Base-by-base conservation (phyloP, 2,888 invertebrate species). In the Nomada goodeniana region DNA sequence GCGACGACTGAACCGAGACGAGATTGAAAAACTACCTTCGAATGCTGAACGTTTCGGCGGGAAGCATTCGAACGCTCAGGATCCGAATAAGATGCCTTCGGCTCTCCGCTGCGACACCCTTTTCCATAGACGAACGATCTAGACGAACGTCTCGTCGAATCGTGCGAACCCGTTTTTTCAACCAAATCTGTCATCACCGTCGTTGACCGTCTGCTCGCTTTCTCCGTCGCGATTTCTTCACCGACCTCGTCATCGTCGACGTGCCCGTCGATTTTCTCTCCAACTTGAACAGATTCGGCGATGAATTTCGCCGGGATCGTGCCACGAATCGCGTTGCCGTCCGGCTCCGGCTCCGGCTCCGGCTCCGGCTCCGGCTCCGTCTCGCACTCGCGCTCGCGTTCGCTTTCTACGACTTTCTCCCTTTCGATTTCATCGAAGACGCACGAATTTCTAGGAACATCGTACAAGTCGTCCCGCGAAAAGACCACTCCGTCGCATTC, bases 61-160 rank as follows among this genome's bases (percentile, higher is more conserved):
- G 70, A 26, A 5, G n/a, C 68, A 2, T 44, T 42, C 20, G 80
- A 71, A 10, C 11, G 57, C 55, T 91, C 91, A 0, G 89, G 88
- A 67, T 92, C 91, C 23, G 92, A 92, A 44, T 90, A 88, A 4
- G 90, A 91, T 2, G 84, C 89, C 7, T 7, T 29, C 7, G 0
- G 29, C 29, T 29, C 72, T 5, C 73, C 59, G 1, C 73, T 71
- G 59, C 73, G 77, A 7, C 82, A 76, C 7, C 82, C 81, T 36
- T 76, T 73, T 9, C 83, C 84, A 2, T 72, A 83, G 52, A 83
- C 85, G 36, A 88, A 70, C n/a, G 89, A 88, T 7, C 85, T 80
- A 29, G 74, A 63, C 26, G 85, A 82, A 11, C 86, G 61, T 26
- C 77, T 82, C 18, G 18, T 55, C 13, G 52, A 71, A 36, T 80